Base-by-base conservation (phyloP, 2,113 vertebrate species). In the Theristicus caerulescens region DNA sequence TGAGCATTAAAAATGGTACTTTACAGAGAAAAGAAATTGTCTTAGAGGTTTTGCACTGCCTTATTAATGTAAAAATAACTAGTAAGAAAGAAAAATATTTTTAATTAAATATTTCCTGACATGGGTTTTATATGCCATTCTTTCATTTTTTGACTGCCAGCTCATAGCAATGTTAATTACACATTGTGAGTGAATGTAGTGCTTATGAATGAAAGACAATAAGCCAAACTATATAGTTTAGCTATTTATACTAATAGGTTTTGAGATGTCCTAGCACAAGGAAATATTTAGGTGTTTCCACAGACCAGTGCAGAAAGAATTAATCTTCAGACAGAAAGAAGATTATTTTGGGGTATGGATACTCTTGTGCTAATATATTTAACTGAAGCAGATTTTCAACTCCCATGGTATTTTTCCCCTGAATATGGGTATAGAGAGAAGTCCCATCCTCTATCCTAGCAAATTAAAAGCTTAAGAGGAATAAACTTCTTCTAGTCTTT, bases 381-480 rank as follows among this genome's bases (percentile, higher is more conserved):
- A 86, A 49, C 31, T 76, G 58, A 88, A 90, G 29, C 10, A 81
- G 36, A 47, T 95, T 83, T 93, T 65, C 40, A 62, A 5, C 6
- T 83, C 26, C 31, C 12, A 8, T 47, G 27, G 36, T 42, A 82
- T 85, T 93, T 91, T 87, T 16, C 3, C 25, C 27, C 26, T 66
- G 46, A 62, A 74, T 58, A 52, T 49, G 38, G 15, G 3, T 74
- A 46, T 54, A 58, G 40, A 66, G 38, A 79, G 29, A 11, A 89
- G 82, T 82, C 55, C n/a, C 11, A 66, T 58, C 11, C 27, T 87
- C 57, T 74, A n/a, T 47, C 44, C 21, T 70, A 70, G 24, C 22
- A 93, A 80, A 74, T 93, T 76, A 87, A 79, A 90, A 80, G n/a
- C 78, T 84, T 79, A 82, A 95, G 16, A 90, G 3, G 52, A 90